Evolutionary conservation across 2,113 vertebrate species (phyloP).

Genomic region (Gavia stellata): DNA sequence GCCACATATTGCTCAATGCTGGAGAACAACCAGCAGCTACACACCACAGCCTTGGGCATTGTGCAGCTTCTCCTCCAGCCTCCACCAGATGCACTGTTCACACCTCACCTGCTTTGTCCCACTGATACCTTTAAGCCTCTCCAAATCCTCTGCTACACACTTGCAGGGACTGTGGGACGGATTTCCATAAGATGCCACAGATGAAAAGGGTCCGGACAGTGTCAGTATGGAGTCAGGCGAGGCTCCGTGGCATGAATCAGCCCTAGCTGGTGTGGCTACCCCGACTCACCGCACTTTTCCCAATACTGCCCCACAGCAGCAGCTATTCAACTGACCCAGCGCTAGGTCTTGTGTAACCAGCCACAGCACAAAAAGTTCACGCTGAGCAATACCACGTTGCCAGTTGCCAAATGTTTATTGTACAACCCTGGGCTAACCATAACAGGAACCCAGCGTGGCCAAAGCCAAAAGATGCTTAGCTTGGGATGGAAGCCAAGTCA

Average conservation of each 20-base stretch:
- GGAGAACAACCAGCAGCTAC: background rate
- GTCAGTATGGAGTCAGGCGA: background rate
- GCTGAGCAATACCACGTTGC: background rate
- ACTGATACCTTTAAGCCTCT: background rate
- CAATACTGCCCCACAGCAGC: background rate
- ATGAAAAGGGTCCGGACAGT: background rate
- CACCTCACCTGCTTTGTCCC: background rate
- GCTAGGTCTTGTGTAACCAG: background rate
- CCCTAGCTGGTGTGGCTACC: background rate
- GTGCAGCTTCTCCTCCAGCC: background rate
- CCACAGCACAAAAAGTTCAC: background rate
- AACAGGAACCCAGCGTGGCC: background rate
- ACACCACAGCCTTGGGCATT: background rate
- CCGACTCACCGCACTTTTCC: background rate
- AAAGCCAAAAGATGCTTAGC: background rate
- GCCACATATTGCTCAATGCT: background rate
- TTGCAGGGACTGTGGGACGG: background rate
- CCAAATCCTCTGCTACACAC: background rate
- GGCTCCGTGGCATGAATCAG: background rate
- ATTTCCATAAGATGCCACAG: background rate
- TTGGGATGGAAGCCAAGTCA: background rate
- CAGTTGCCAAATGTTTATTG: conserved; percentile 24
- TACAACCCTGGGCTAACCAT: conserved; percentile 22
- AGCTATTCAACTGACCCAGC: background rate
- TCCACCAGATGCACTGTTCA: background rate